Evolutionary conservation across 1,140 invertebrate species (phyloP), one percentile per base, ranked within the genome.

Genomic region (Anoplophora glabripennis): DNA sequence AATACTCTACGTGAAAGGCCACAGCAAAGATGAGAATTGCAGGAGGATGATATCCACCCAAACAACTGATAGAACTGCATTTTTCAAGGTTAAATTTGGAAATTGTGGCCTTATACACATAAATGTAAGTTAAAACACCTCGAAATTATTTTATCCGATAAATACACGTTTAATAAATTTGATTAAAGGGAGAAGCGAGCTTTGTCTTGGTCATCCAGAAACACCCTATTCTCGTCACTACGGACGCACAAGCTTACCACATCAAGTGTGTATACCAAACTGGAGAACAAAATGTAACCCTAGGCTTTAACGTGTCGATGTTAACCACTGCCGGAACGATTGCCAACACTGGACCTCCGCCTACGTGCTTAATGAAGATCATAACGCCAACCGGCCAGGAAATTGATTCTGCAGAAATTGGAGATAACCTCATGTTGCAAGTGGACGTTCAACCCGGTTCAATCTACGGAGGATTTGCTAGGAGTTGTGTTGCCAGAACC

Each of bases 241-340:
- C 91, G 72, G 92, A 94, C 67, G 92, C 93, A 1, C 92, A 94
- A 78, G 93, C 94, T 0, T 96, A 96, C 77, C 92, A 95, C 74
- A 94, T 96, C 44, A 93, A 92, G 76, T 96, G 94, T 75, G 88
- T 95, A 47, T 96, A 96, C 74, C 90, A 94, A 76, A 95, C 92
- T 1, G 92, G 92, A 56, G 93, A 95, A 75, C 92, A 94, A 75
- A 94, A 93, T 53, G 92, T 96, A 0, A 95, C 91, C 0, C 77
- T 96, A 5, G 93, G 93, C 7, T 96, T 96, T 73, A 96, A 96
- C 69, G 93, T 96, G 0, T 94, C 92, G 0, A 96, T 96, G 93
- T 77, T 96, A 48, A 96, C 93, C 0, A 96, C 93, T 3, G 92
- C 93, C 2, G 93, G 93, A 21, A 96, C 94, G 0, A 96, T 96